Base-by-base conservation (phyloP, 2,888 invertebrate genomes). In the Eupithecia inturbata region DNA sequence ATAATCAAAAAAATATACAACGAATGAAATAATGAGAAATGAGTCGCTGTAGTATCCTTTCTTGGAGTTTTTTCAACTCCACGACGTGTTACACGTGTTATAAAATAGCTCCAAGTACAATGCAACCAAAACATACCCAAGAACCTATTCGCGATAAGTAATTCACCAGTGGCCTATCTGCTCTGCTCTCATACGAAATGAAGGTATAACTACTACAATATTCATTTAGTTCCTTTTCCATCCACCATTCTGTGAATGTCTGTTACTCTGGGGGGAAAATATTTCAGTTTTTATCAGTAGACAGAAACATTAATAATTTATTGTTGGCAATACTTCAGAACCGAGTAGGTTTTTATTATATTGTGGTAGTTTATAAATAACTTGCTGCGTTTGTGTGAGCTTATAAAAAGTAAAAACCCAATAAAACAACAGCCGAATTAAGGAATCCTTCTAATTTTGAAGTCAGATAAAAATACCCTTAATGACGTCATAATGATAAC, bases 181-280 rank as follows among this genome's bases (percentile, higher is more conserved):
- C 60, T 70, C 68, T 66, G n/a, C 60, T 68, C 41, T 75, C 70
- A 73, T 60, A 62, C 49, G 26, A 16, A 71, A 33, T 26, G 57
- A 62, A 71, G 72, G 72, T 70, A 45, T 45, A 57, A 41, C 67
- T 68, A 26, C 72, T 75, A 45, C 71, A 75, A 68, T 75, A 75
- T 75, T 75, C 63, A 75, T 75, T 72, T 60, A 64, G 64, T 72
- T 72, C 31, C 70, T 16, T 49, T 70, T 19, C 73, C 73, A 70
- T 68, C 60, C 33, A 64, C 63, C 64, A 60, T 60, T 66, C 73
- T 68, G 36, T 31, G 10, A 22, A 57, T 57, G 26, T 57, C 57
- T 57, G 63, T 64, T 64, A 36, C 41, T 39, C 67, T 41, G 28
- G 41, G 26, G 41, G 67, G 41, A 67, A 67, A 67, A 67, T 67